Percentiles rank a stretch among this genome's conserved stretches.
These are phyloP conservation scores for Nerophis lumbriciformis DNA, from an alignment of 2,113 vertebrate species.

Conservation along the genomic window DNA sequence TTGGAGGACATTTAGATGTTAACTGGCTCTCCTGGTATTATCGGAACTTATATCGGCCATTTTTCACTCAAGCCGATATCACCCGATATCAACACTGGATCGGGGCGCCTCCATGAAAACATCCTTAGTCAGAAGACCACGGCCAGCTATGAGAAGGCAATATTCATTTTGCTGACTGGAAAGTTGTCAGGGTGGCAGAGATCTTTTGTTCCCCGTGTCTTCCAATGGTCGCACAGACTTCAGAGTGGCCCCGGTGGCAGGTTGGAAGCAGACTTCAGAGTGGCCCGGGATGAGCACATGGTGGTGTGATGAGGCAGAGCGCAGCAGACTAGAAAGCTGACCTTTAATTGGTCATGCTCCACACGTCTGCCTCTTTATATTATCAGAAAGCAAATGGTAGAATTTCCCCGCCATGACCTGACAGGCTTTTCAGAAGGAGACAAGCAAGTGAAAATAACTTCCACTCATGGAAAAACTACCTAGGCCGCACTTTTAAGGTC, in stretches of 20 bases:
- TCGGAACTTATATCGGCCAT: too few species aligned
- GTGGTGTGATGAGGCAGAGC: neutral
- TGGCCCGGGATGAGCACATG: neutral
- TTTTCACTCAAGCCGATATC: too few species aligned
- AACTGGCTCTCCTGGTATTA: too few species aligned
- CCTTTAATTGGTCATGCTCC: conserved; percentile 9
- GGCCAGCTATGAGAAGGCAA: neutral
- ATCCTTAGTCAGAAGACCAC: too few species aligned
- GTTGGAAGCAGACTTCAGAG: too few species aligned
- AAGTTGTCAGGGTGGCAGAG: neutral
- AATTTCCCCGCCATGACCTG: too few species aligned
- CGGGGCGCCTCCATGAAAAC: too few species aligned
- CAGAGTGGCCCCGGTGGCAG: too few species aligned
- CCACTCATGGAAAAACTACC: neutral
- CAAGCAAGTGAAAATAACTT: neutral
- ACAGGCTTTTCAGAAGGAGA: too few species aligned
- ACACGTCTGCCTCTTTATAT: neutral
- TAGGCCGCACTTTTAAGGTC: neutral
- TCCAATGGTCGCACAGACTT: conserved; percentile 9
- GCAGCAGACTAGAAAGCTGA: neutral
- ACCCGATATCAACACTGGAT: too few species aligned
- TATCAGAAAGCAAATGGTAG: neutral
- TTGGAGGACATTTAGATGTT: too few species aligned
- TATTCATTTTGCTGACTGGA: neutral
- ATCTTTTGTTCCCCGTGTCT: conserved; percentile 14